These are phyloP conservation scores for Lysandra coridon DNA, from an alignment of 2,888 invertebrate genomes.

Conservation along the genomic window DNA sequence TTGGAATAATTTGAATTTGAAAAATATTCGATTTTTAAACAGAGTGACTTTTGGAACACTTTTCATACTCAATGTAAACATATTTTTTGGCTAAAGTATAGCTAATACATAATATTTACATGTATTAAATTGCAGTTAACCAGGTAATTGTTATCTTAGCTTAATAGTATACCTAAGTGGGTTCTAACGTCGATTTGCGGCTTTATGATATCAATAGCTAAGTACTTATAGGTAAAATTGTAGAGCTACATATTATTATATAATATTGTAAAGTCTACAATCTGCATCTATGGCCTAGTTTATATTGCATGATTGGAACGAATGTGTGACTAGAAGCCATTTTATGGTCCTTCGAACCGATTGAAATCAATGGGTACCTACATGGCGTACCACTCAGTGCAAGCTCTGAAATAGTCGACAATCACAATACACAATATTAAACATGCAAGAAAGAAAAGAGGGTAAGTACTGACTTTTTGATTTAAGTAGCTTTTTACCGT, in stretches of 20 bases:
- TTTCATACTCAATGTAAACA: no score
- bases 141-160: no score
- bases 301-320: not conserved
- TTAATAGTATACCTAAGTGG: not conserved
- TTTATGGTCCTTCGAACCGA: conserved; percentile 1
- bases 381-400: not conserved
- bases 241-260: no score
- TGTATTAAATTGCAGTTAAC: no score
- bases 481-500: not conserved
- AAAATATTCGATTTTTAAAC: not conserved
- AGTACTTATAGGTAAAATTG: not conserved
- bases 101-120: no score
- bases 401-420: not conserved
- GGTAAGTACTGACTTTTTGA: not conserved
- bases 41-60: not conserved
- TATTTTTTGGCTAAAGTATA: no score
- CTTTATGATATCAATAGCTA: not conserved
- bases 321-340: conserved; percentile 1
- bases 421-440: not conserved
- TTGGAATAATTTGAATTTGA: not conserved
- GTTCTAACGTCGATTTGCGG: not conserved
- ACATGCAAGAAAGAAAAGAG: not conserved
- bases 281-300: not conserved
- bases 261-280: not conserved
- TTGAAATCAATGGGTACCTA: not conserved